Percentiles rank a stretch among this genome's conserved stretches.
These are phyloP conservation scores for Napeogenes sylphis DNA, from an alignment of 2,888 invertebrate genomes.

Conservation along the genomic window DNA sequence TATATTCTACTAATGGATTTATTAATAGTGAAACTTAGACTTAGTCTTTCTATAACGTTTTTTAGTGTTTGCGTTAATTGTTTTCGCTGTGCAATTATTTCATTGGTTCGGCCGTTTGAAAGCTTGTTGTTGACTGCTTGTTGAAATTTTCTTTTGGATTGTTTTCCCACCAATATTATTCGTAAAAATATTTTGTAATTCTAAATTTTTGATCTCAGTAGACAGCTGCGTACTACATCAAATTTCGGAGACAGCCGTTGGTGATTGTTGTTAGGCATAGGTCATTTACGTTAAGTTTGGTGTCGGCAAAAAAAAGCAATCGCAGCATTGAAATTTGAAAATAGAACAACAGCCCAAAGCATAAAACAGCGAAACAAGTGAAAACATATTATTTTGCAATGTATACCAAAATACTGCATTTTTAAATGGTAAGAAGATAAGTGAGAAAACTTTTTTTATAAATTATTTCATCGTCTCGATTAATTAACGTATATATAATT, in stretches of 20 bases:
- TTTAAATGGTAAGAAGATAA: conserved; percentile 70
- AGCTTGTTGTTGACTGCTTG: conserved; percentile 64
- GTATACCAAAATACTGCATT: conserved; percentile 78
- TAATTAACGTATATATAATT: conserved; percentile 42
- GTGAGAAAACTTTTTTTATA: conserved; percentile 61
- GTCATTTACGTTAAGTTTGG: conserved; percentile 64
- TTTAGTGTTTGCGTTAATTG: conserved; percentile 70
- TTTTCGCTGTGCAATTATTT: conserved; percentile 75
- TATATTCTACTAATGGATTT: conserved; percentile 77
- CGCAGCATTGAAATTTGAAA: conserved; percentile 47
- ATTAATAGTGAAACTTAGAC: conserved; percentile 72
- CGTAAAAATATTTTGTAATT: conserved; percentile 49
- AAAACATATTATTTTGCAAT: conserved; percentile 59
- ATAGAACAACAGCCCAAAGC: conserved; percentile 24
- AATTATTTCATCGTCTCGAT: conserved; percentile 46
- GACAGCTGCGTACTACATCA: conserved; percentile 67
- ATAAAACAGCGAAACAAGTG: conserved; percentile 61
- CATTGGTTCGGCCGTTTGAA: conserved; percentile 56
- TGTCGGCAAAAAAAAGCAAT: conserved; percentile 60
- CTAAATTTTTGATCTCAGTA: conserved; percentile 72
- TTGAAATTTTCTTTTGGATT: conserved; percentile 38
- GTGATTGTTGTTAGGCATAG: conserved; percentile 65
- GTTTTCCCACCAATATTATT: conserved; percentile 52
- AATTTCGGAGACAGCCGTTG: conserved; percentile 59
- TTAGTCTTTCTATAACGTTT: conserved; percentile 60